Conservation (phyloP, 2,797 vertebrate genomes). For the Mionectes olivaceus region DNA sequence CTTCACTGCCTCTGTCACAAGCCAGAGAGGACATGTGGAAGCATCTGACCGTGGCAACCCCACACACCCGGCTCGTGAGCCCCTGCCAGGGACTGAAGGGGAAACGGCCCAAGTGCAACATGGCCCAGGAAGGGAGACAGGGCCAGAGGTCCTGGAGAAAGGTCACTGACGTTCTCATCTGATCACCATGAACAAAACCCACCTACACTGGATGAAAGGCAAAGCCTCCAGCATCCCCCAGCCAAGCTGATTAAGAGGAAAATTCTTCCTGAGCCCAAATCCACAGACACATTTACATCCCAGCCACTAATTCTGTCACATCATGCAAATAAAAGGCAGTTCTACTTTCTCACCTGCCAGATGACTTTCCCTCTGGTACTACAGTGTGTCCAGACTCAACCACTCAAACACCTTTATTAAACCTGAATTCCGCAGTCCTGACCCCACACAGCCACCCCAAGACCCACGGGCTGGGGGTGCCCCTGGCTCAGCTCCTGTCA, state of each 20-base stretch:
- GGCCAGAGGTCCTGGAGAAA: background rate
- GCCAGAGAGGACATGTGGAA: background rate
- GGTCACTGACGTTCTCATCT: fast-evolving
- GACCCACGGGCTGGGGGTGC: fast-evolving
- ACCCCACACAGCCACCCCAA: fast-evolving
- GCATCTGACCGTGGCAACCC: fast-evolving
- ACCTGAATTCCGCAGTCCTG: fast-evolving
- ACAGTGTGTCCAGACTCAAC: fast-evolving
- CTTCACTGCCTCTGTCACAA: background rate
- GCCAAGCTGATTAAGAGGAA: background rate
- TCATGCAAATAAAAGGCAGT: fast-evolving
- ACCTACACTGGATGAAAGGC: background rate
- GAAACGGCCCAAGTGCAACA: background rate
- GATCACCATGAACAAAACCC: background rate
- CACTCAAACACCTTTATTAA: fast-evolving
- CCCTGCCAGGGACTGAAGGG: background rate
- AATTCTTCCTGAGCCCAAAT: background rate
- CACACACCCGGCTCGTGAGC: fast-evolving
- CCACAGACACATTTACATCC: background rate
- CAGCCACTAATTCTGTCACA: background rate
- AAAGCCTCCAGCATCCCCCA: background rate
- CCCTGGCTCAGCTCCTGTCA: background rate
- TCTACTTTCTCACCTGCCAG: fast-evolving
- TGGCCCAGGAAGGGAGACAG: fast-evolving
- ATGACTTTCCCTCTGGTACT: background rate